Evolutionary conservation across 2,888 invertebrate species (phyloP).

Genomic region (Platycnemis pennipes): DNA sequence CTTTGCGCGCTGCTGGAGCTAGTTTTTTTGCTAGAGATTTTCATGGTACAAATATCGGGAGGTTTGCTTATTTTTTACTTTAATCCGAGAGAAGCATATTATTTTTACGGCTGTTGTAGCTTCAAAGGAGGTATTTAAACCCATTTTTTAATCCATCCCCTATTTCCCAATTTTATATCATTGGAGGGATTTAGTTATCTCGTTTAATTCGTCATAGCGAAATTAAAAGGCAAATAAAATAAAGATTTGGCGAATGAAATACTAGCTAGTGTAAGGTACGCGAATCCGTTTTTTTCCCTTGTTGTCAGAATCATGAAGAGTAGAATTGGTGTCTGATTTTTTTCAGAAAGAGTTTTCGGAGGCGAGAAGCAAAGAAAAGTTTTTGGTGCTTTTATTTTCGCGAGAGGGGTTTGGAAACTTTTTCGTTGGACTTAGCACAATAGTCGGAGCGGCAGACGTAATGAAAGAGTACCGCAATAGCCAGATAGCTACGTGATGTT

Average conservation of each 20-base stretch:
- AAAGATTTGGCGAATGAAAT: not conserved
- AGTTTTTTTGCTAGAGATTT: not conserved
- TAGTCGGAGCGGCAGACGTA: not conserved
- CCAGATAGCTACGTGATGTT: constrained; percentile 36
- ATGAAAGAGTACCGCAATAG: constrained; percentile 25
- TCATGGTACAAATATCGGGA: not conserved
- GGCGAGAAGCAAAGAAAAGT: constrained; percentile 2
- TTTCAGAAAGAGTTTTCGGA: not conserved
- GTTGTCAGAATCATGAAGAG: not conserved
- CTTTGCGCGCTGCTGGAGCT: not conserved
- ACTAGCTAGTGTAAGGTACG: not conserved
- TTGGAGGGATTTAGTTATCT: not conserved
- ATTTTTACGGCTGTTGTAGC: not conserved
- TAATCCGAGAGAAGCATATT: not conserved
- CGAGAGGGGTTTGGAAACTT: not conserved
- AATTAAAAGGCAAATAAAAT: not conserved
- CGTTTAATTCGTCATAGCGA: not conserved
- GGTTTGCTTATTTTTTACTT: not conserved
- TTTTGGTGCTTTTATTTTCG: not conserved
- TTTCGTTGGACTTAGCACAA: not conserved
- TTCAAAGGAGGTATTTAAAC: not conserved
- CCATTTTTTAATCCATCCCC: not conserved
- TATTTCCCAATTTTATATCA: not conserved
- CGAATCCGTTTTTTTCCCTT: not conserved
- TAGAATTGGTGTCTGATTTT: not conserved